Conservation (phyloP, 2,113 vertebrate genomes). For the Pluvialis apricaria region DNA sequence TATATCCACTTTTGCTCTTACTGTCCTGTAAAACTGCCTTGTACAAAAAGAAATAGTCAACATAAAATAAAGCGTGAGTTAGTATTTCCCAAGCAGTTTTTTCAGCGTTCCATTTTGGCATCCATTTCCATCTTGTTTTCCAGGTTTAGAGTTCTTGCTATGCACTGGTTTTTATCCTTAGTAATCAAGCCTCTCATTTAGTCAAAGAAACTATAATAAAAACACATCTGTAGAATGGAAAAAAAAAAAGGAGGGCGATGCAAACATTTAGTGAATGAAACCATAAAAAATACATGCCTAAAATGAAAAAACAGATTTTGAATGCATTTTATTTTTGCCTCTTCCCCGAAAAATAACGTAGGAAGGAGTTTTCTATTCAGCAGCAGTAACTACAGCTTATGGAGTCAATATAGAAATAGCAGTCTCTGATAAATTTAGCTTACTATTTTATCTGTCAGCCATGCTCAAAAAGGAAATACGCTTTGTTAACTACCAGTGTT, state of each 20-base stretch:
- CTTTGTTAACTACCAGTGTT: not conserved
- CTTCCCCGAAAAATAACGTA: not conserved
- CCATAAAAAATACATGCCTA: not conserved
- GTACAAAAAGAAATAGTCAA: not conserved
- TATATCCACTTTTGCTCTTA: not conserved
- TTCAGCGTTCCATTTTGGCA: not conserved
- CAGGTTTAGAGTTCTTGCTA: not conserved
- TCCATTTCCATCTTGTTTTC: not conserved
- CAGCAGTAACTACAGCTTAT: not conserved
- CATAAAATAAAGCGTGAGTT: not conserved
- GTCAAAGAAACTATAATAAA: not conserved
- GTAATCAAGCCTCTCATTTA: not conserved
- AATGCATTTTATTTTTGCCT: not conserved
- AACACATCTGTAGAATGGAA: not conserved
- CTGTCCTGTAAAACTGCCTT: not conserved
- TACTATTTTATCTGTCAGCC: not conserved
- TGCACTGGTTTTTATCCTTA: not conserved
- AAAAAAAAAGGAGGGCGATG: not conserved
- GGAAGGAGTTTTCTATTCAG: not conserved
- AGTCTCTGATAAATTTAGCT: not conserved
- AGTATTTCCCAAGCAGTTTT: not conserved
- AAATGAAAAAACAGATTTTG: not conserved
- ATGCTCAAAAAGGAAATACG: not conserved
- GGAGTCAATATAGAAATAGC: not conserved
- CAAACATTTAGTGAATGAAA: not conserved